Evolutionary conservation across 2,113 vertebrate genomes (phyloP), one percentile per base, ranked within the genome.

Genomic region (Galbula dea): DNA sequence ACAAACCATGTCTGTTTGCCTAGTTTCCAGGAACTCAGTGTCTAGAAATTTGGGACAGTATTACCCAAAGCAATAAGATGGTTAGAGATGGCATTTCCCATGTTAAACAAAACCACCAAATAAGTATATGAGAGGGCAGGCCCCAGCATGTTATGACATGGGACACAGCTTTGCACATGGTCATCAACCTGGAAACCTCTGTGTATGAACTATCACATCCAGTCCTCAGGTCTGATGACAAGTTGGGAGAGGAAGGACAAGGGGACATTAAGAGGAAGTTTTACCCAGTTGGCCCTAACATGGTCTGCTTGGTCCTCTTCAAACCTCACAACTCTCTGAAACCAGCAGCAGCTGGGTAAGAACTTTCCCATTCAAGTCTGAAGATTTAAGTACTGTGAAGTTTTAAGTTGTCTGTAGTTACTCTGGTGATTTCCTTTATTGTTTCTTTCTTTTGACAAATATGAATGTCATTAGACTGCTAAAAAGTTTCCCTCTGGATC

Each of bases 161-260:
- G 20, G 21, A 43, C 0, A 0, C 2, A 29, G 32, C 26, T 58
- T 78, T 77, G 26, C 5, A 2, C 1, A 0, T n/a, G 7, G 20
- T 45, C 49, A 73, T 37, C 3, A 24, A 15, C 22, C 9, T 16
- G 5, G 36, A 78, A 74, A 77, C 21, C 15, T 84, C 52, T 65
- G 39, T 20, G 6, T 51, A 18, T 1, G 1, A 32, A 37, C 29
- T 30, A 5, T 12, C 39, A 57, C 13, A 41, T 29, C 57, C 30
- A 75, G 21, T 27, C 24, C 45, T 48, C 45, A 54, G 26, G 16
- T 32, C 1, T 57, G 20, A 49, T 15, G n/a, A 34, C 7, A 45
- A 45, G 10, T 7, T 7, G 19, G 5, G 6, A 87, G 15, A 78
- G 19, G 20, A 68, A 79, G 27, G 49, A 79, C 19, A 72, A 84